Conservation (phyloP, 2,113 vertebrate genomes). For the Condylura cristata region DNA sequence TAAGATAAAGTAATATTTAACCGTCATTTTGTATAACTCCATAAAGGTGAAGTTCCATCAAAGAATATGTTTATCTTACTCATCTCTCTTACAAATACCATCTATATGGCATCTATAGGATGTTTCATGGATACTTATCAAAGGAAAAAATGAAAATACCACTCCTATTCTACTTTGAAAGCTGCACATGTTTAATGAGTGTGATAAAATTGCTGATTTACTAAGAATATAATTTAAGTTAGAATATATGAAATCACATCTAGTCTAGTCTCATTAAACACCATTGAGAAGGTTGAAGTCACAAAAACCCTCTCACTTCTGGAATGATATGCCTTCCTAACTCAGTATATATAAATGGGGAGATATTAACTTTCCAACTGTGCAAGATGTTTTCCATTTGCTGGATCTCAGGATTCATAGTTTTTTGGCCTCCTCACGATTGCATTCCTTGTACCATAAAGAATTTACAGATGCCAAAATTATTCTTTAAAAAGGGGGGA, state of each 20-base stretch:
- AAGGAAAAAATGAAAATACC: neutral
- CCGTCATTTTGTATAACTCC: neutral
- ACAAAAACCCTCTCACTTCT: neutral
- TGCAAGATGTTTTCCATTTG: neutral
- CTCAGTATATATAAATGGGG: neutral
- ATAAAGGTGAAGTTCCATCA: neutral
- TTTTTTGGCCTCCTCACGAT: conserved; percentile 3
- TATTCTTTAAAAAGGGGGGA: neutral
- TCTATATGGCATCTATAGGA: neutral
- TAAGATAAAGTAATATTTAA: neutral
- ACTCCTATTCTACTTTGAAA: conserved; percentile 14
- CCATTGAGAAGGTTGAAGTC: neutral
- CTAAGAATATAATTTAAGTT: conserved; percentile 39
- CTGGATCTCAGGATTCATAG: neutral
- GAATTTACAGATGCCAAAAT: neutral
- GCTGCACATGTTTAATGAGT: neutral
- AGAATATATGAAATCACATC: neutral
- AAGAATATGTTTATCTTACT: neutral
- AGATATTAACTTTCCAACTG: neutral
- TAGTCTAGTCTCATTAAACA: neutral
- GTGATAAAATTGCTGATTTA: neutral
- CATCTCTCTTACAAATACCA: neutral
- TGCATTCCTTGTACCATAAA: neutral
- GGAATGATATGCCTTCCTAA: neutral
- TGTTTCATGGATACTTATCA: neutral